A percentile compares a stretch with the other conserved stretches of the same genome.
phyloP scores from a whole-genome alignment of 1,140 invertebrate genomes.

The Aphidius gifuensis region DNA sequence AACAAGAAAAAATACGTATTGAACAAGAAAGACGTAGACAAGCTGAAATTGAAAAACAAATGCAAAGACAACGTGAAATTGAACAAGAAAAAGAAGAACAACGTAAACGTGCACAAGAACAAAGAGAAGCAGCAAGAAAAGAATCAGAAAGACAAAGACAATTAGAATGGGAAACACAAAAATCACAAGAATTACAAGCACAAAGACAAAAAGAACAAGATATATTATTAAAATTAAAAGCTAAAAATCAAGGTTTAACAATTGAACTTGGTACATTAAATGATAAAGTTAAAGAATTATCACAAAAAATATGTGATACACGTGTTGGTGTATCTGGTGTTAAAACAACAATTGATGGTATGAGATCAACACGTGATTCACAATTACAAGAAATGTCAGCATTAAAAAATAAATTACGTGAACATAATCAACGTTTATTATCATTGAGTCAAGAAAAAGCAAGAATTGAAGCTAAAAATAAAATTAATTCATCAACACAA shows the following conservation, averaged over 20 bases:
- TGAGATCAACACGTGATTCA: slow-evolving; percentile 86
- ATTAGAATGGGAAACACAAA: slow-evolving; percentile 93
- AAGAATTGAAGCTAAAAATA: slow-evolving; percentile 74
- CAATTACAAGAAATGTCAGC: slow-evolving; percentile 87
- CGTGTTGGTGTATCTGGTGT: slow-evolving; percentile 85
- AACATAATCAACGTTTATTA: slow-evolving; percentile 78
- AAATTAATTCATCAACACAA: slow-evolving; percentile 54
- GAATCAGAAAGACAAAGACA: slow-evolving; percentile 94
- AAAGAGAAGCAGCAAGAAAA: slow-evolving; percentile 76
- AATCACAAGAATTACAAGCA: slow-evolving; percentile 79
- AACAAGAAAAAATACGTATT: slow-evolving; percentile 73
- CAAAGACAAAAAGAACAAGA: slow-evolving; percentile 86
- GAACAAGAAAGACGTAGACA: slow-evolving; percentile 68
- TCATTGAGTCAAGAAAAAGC: slow-evolving; percentile 80
- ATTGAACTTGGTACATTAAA: slow-evolving; percentile 78
- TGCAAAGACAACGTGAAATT: slow-evolving; percentile 78
- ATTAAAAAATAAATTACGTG: slow-evolving; percentile 80
- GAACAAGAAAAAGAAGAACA: slow-evolving; percentile 72
- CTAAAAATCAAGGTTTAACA: slow-evolving; percentile 81
- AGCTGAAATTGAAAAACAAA: slow-evolving; percentile 70
- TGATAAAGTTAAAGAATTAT: slow-evolving; percentile 82
- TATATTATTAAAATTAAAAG: slow-evolving; percentile 83
- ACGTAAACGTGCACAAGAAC: slow-evolving; percentile 69
- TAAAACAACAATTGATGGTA: slow-evolving; percentile 93
- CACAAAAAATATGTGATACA: slow-evolving; percentile 84